Base-by-base conservation (phyloP, 1,140 invertebrate species). In the Pantala flavescens region DNA sequence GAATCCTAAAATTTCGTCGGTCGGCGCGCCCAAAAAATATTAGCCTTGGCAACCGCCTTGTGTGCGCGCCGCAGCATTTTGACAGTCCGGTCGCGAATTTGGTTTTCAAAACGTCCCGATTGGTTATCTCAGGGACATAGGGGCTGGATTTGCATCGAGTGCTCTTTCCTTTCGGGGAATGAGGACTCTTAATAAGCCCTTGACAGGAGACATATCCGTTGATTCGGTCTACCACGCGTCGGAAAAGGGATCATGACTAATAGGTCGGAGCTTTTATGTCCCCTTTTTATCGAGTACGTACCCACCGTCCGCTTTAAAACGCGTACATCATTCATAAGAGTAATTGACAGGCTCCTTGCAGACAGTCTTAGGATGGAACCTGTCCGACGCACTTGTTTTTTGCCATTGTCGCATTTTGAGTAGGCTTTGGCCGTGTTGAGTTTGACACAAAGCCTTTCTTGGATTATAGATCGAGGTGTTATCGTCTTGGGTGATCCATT, bases 21-120 rank as follows among this genome's bases (percentile, higher is more conserved):
- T 36, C 28, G 28, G 28, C 28, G 28, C 28, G 28, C 49, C 49
- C 16, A 63, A 63, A 63, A 21, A 63, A 63, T 19, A 16, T 5
- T 63, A 63, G 49, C 49, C 49, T 63, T 63, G 49, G 49, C 49
- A 14, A 63, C 49, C 12, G 49, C 49, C 14, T 63, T 63, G 5
- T 14, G 5, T 63, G 16, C 12, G 5, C 14, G 49, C 3, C 49
- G 49, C 49, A 63, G 49, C 49, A 21, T 63, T 63, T 63, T 63
- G 49, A 63, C 49, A 63, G 49, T 63, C 16, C 49, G 49, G n/a
- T 12, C n/a, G n/a, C 49, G 49, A 63, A 63, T 63, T 63, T 63
- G 49, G 49, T 21, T 63, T 63, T 63, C 49, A 63, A 63, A 63
- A 63, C 49, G 49, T 19, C n/a, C n/a, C 49, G 49, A 63, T 63